These are phyloP conservation scores for Sympetrum striolatum DNA, from an alignment of 2,888 invertebrate species.

Conservation along the genomic window DNA sequence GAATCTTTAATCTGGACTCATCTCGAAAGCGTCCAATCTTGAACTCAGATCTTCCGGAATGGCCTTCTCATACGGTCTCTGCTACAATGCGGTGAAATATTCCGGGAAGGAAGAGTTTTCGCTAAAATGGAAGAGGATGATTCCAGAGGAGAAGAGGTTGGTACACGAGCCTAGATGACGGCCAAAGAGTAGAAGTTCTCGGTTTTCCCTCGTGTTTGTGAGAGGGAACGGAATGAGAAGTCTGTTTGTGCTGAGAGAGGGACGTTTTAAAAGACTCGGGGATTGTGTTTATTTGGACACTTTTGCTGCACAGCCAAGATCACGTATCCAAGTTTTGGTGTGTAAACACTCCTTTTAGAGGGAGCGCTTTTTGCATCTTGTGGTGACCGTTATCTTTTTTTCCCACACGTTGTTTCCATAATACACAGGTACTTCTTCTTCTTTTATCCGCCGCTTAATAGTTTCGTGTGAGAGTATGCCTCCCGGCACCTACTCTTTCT, in stretches of 20 bases:
- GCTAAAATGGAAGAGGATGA: too few species aligned
- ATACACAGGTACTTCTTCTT: neutral
- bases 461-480: neutral
- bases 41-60: too few species aligned
- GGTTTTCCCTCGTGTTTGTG: neutral
- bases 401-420: neutral
- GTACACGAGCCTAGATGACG: neutral
- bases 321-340: conserved; percentile 5
- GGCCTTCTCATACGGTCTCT: too few species aligned
- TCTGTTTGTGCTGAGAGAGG: neutral
- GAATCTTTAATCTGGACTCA: too few species aligned
- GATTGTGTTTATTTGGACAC: conserved; percentile 18
- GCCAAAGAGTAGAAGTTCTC: neutral
- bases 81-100: too few species aligned
- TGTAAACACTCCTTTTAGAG: conserved; percentile 14
- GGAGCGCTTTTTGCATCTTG: neutral
- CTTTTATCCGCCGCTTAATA: neutral
- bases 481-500: neutral
- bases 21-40: too few species aligned
- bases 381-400: neutral
- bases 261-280: neutral
- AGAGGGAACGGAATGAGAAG: neutral
- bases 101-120: too few species aligned
- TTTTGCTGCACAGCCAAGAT: neutral
- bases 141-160: neutral